phyloP scores from a whole-genome alignment of 35 echinoderm and acorn worm genomes.

The Eucidaris tribuloides region DNA sequence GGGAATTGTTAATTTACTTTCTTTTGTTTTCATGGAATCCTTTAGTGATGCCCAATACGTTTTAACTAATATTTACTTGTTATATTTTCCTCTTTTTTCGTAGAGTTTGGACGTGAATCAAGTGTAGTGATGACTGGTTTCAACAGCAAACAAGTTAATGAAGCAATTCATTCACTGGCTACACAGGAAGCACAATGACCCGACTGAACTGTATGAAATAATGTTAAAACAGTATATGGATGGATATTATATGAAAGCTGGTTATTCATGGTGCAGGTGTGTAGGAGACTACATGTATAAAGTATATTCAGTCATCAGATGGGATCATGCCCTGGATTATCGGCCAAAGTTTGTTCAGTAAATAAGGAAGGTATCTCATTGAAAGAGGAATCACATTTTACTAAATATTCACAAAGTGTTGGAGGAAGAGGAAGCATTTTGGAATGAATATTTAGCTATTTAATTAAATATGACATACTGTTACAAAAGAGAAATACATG shows the following conservation, averaged over 20 bases:
- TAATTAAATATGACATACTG: too few relatives aligned
- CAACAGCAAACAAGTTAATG: conserved; percentile 42
- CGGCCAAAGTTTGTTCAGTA: background rate
- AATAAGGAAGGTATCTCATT: background rate
- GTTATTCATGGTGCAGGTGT: background rate
- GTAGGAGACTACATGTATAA: background rate
- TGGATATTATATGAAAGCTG: background rate
- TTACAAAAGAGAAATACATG: too few relatives aligned
- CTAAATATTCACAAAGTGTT: too few relatives aligned
- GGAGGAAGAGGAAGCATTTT: too few relatives aligned
- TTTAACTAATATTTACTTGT: background rate
- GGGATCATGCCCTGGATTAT: background rate
- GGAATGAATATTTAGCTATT: too few relatives aligned
- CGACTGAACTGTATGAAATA: background rate
- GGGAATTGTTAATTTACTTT: background rate
- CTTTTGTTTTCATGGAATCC: background rate
- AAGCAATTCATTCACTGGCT: conserved; percentile 23
- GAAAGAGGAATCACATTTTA: background rate
- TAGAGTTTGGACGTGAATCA: conserved; percentile 51
- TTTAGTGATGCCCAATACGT: background rate
- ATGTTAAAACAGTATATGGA: background rate
- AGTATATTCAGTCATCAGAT: background rate
- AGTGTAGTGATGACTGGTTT: conserved; percentile 18
- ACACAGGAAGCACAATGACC: conserved; percentile 26
- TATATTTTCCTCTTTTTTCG: background rate